Conservation (phyloP, 2,797 vertebrate species). For the Gadopsis bispinosus region DNA sequence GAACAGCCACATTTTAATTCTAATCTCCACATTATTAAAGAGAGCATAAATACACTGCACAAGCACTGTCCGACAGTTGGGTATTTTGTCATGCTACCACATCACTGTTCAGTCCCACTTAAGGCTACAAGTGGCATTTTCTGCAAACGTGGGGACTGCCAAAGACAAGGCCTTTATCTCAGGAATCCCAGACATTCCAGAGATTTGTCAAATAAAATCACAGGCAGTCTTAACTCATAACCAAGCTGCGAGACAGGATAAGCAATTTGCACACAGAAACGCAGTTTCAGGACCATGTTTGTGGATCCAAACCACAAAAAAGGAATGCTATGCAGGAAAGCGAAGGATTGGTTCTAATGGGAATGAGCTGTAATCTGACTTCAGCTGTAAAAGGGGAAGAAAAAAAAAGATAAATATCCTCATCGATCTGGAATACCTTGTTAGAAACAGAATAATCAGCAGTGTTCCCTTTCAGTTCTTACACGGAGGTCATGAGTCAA, state of each 20-base stretch:
- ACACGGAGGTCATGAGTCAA: constrained; percentile 29
- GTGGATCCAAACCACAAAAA: neutral
- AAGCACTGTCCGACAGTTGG: constrained; percentile 2
- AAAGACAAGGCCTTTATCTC: neutral
- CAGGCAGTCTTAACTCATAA: neutral
- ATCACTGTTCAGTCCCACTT: neutral
- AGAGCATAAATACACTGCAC: neutral
- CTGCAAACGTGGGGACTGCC: constrained; percentile 7
- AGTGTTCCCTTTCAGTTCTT: neutral
- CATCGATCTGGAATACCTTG: neutral
- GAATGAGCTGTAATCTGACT: neutral
- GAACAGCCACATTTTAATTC: constrained; percentile 11
- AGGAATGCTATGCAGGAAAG: neutral
- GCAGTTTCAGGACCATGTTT: neutral
- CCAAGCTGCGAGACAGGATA: constrained; percentile 3
- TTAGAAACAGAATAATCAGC: constrained; percentile 10
- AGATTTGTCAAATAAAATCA: neutral
- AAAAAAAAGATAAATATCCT: neutral
- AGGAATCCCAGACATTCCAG: constrained; percentile 31
- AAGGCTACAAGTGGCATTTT: constrained; percentile 3
- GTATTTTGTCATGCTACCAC: constrained; percentile 11
- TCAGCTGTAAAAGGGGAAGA: neutral
- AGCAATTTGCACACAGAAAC: constrained; percentile 10
- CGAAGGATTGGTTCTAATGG: neutral
- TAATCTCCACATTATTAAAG: constrained; percentile 3